Percentiles rank a stretch among this genome's conserved stretches.
phyloP scores from a whole-genome alignment of 2,797 vertebrate species.

The Paedocypris micromegethes region DNA sequence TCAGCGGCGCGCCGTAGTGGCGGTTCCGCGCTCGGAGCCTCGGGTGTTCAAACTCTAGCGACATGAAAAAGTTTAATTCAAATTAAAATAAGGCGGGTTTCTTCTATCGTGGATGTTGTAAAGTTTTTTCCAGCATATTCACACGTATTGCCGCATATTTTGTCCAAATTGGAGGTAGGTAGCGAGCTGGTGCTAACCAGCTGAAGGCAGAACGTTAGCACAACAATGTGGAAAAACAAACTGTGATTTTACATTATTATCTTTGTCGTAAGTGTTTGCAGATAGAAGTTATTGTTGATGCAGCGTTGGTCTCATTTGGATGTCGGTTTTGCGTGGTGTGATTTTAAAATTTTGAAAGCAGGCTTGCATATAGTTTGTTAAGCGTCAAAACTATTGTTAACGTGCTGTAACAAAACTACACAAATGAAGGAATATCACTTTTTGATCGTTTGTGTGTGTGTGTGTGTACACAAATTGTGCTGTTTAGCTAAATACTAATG shows the following conservation, averaged over 20 bases:
- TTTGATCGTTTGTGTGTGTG: too few relatives aligned
- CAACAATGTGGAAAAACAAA: slow-evolving; percentile 8
- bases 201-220: slow-evolving; percentile 29
- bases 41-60: slow-evolving; percentile 48
- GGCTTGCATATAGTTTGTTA: neutral
- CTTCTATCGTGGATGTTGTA: neutral
- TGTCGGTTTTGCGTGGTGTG: too few relatives aligned
- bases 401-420: too few relatives aligned
- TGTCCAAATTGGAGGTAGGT: slow-evolving; percentile 25
- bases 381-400: neutral
- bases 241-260: too few relatives aligned
- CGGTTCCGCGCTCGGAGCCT: slow-evolving; percentile 31
- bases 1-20: slow-evolving; percentile 47
- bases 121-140: slow-evolving; percentile 1
- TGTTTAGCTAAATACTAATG: too few relatives aligned
- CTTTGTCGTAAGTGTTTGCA: neutral
- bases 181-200: slow-evolving; percentile 24
- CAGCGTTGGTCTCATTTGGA: neutral
- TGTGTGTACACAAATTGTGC: too few relatives aligned
- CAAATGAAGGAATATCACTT: too few relatives aligned
- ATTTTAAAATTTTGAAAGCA: neutral
- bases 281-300: neutral
- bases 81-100: slow-evolving; percentile 6
- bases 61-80: slow-evolving; percentile 28
- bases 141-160: neutral